phyloP scores from a whole-genome alignment of 2,888 invertebrate species.

The Creontiades dilutus region DNA sequence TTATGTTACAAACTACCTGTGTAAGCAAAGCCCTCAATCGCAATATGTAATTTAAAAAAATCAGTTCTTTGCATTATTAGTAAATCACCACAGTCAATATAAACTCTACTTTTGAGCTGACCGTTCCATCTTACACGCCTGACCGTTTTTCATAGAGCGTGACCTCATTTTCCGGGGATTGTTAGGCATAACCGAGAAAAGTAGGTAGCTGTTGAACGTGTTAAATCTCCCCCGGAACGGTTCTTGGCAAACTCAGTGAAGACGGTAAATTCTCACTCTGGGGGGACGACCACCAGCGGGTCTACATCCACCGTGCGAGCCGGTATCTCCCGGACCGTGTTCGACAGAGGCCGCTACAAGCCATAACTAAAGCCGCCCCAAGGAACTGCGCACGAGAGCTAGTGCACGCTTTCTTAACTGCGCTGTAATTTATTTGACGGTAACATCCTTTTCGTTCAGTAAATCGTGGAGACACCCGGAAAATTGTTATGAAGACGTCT shows the following conservation, averaged over 20 bases:
- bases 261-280: neutral
- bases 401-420: neutral
- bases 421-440: neutral
- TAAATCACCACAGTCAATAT: too few species aligned
- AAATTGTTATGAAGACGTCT: neutral
- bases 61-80: too few species aligned
- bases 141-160: too few species aligned
- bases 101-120: too few species aligned
- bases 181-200: too few species aligned
- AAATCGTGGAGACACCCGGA: neutral
- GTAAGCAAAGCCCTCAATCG: too few species aligned
- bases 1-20: too few species aligned
- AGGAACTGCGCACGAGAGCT: neutral
- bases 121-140: too few species aligned
- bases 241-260: constrained; percentile 7
- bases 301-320: neutral
- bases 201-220: neutral
- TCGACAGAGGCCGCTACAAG: constrained; percentile 25
- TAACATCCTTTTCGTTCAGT: neutral
- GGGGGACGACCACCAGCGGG: neutral
- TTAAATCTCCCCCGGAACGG: neutral
- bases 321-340: neutral
- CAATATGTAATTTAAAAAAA: too few species aligned
- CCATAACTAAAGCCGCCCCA: neutral
- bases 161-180: too few species aligned